Evolutionary conservation across 2,113 vertebrate species (phyloP).

Genomic region (Genyomyrus donnyi): DNA sequence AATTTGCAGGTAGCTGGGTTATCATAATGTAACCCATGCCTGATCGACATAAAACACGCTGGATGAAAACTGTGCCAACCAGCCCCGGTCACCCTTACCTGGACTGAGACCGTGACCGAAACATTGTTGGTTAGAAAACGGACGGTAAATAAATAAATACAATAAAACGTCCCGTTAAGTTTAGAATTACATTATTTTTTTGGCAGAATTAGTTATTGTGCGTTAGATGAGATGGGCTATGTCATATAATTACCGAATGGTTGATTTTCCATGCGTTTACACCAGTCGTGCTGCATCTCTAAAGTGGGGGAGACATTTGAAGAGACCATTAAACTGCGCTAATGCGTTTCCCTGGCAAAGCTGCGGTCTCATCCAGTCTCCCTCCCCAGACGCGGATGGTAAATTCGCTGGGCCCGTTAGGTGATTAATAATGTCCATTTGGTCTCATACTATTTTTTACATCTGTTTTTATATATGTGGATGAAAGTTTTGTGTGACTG

Average conservation of each 20-base stretch:
- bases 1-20: neutral
- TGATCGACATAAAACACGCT: neutral
- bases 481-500: neutral
- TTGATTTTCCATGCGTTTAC: neutral
- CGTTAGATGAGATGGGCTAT: neutral
- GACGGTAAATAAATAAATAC: neutral
- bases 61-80: neutral
- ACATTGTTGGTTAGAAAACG: neutral
- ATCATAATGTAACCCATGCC: neutral
- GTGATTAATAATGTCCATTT: neutral
- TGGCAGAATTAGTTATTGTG: neutral
- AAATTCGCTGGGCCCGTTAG: neutral
- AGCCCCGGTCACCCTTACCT: neutral
- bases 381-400: neutral
- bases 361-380: neutral
- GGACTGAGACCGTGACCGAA: neutral
- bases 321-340: neutral
- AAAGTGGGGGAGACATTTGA: neutral
- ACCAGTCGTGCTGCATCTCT: neutral
- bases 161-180: neutral
- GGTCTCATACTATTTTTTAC: neutral
- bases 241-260: neutral
- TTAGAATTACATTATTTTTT: neutral
- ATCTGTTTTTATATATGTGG: neutral
- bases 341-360: neutral